A percentile compares a stretch with the other conserved stretches of the same genome.
Evolutionary conservation across 1,140 invertebrate species (phyloP).

Genomic region (Paralvinella palmiformis): DNA sequence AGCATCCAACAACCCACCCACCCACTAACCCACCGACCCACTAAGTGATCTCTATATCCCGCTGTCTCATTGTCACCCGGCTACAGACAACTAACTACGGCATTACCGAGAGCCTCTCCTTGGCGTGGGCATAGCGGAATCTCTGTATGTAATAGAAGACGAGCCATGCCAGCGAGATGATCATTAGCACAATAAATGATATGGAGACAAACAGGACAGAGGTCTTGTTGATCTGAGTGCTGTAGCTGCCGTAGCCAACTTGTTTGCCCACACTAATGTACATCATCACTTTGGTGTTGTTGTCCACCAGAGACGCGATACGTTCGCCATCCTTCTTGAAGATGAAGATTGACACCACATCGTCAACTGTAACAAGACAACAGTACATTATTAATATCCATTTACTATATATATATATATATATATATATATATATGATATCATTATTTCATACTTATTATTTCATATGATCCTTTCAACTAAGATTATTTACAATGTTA

Average conservation of each 20-base stretch:
- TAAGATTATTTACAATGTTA: too few relatives aligned
- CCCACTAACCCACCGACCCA: too few relatives aligned
- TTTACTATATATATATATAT: too few relatives aligned
- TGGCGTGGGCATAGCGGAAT: constrained; percentile 86
- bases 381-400: too few relatives aligned
- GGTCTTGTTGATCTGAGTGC: constrained; percentile 41
- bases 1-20: background rate
- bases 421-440: too few relatives aligned
- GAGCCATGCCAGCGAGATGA: constrained; percentile 87
- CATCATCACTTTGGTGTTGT: constrained; percentile 61
- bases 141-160: constrained; percentile 91
- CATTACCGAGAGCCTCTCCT: constrained; percentile 70
- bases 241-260: background rate
- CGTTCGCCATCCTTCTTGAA: constrained; percentile 68
- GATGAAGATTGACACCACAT: constrained; percentile 72
- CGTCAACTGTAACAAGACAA: constrained; percentile 42
- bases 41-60: too few relatives aligned
- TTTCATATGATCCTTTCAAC: too few relatives aligned
- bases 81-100: too few relatives aligned
- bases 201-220: constrained; percentile 89
- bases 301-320: constrained; percentile 62
- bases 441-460: too few relatives aligned
- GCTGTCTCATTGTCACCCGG: too few relatives aligned
- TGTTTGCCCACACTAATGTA: constrained; percentile 58
- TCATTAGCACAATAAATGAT: constrained; percentile 89